These are phyloP conservation scores for Rhagoletis zephyria DNA, from an alignment of 1,140 invertebrate genomes.

Conservation along the genomic window DNA sequence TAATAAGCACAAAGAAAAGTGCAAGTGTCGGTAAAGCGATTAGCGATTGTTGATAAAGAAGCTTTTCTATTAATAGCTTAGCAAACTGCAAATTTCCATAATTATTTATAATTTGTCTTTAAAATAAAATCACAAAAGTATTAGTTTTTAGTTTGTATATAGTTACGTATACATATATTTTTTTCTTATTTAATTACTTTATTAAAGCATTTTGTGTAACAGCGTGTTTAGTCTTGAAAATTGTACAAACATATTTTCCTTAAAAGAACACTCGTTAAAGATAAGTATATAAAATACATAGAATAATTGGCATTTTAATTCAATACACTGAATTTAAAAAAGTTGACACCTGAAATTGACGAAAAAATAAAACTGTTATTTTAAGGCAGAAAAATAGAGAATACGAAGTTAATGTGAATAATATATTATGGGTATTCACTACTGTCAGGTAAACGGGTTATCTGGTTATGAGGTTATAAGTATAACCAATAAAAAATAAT, in stretches of 20 bases:
- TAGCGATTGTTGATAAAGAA: too few relatives aligned
- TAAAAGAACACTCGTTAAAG: background rate
- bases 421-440: constrained; percentile 16
- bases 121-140: too few relatives aligned
- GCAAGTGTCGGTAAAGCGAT: too few relatives aligned
- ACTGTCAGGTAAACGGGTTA: too few relatives aligned
- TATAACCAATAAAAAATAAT: too few relatives aligned
- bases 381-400: constrained; percentile 12
- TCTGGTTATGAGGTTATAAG: too few relatives aligned
- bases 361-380: constrained; percentile 39
- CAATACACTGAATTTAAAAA: constrained; percentile 68
- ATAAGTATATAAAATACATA: background rate
- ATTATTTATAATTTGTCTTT: too few relatives aligned
- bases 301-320: background rate
- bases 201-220: constrained; percentile 4
- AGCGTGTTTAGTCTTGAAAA: constrained; percentile 21
- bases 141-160: too few relatives aligned
- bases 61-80: too few relatives aligned
- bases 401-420: background rate
- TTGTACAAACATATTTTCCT: background rate
- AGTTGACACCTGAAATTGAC: constrained; percentile 64
- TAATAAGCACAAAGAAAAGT: too few relatives aligned
- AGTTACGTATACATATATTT: background rate
- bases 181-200: background rate
- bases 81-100: too few relatives aligned